Conservation (phyloP, 2,113 vertebrate species). For the Desmodus rotundus region DNA sequence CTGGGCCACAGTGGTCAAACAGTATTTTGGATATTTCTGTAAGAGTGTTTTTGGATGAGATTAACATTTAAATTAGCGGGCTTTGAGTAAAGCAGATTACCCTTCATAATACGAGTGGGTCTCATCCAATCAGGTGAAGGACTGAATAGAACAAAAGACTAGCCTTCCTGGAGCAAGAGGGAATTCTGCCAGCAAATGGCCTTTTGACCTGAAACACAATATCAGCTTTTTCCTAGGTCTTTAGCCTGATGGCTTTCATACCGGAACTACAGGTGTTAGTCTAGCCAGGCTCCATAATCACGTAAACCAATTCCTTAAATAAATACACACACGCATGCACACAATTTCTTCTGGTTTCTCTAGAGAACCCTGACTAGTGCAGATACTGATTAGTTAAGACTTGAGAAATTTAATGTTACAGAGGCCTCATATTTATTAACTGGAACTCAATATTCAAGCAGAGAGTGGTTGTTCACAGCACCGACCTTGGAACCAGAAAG, state of each 20-base stretch:
- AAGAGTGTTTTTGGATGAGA: background rate
- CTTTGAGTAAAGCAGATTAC: background rate
- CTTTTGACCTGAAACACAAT: background rate
- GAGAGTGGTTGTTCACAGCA: background rate
- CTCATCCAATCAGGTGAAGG: background rate
- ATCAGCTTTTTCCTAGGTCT: background rate
- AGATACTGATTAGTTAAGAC: background rate
- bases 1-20: background rate
- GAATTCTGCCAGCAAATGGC: background rate
- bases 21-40: background rate
- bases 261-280: background rate
- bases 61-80: background rate
- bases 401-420: background rate
- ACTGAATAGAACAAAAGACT: background rate
- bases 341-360: no score
- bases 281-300: background rate
- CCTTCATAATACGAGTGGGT: background rate
- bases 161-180: background rate
- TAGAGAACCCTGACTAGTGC: background rate
- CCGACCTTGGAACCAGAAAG: background rate
- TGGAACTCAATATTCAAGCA: background rate
- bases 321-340: background rate
- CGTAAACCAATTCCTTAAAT: background rate
- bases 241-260: background rate
- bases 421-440: background rate